These are phyloP conservation scores for Gallinago solitaria DNA, from an alignment of 2,797 vertebrate genomes.

Conservation along the genomic window DNA sequence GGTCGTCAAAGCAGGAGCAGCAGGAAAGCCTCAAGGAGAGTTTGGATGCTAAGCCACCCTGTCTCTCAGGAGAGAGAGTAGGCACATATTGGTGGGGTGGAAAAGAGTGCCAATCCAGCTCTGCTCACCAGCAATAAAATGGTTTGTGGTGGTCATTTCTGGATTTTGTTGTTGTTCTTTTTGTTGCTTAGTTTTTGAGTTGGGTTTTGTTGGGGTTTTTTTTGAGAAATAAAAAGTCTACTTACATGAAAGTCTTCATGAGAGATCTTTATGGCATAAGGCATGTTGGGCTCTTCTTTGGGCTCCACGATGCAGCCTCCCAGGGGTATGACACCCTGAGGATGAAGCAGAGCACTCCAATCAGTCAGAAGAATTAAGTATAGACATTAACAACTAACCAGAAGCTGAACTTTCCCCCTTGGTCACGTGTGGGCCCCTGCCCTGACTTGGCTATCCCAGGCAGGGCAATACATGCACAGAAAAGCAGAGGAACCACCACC, in stretches of 20 bases:
- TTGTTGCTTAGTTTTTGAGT: neutral
- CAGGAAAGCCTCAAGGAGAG: neutral
- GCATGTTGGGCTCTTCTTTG: conserved; percentile 91
- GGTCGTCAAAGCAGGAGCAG: neutral
- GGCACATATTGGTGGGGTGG: neutral
- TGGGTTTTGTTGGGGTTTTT: neutral
- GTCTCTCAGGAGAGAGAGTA: neutral
- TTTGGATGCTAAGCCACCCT: neutral
- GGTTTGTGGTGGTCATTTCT: neutral
- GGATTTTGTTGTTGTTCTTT: neutral
- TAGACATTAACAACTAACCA: neutral
- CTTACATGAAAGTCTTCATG: conserved; percentile 95
- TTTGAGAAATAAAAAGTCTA: neutral
- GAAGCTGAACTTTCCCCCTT: neutral
- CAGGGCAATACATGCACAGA: neutral
- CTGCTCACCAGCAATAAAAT: neutral
- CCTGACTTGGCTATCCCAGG: neutral
- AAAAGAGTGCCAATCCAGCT: neutral
- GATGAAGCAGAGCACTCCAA: conserved; percentile 21
- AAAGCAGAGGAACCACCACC: neutral
- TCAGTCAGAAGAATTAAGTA: neutral
- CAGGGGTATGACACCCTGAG: conserved; percentile 94
- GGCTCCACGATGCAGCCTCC: conserved; percentile 91
- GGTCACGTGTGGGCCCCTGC: neutral
- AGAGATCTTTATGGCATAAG: conserved; percentile 90